Conservation (phyloP, 2,888 invertebrate species). For the Stomorhina lunata region DNA sequence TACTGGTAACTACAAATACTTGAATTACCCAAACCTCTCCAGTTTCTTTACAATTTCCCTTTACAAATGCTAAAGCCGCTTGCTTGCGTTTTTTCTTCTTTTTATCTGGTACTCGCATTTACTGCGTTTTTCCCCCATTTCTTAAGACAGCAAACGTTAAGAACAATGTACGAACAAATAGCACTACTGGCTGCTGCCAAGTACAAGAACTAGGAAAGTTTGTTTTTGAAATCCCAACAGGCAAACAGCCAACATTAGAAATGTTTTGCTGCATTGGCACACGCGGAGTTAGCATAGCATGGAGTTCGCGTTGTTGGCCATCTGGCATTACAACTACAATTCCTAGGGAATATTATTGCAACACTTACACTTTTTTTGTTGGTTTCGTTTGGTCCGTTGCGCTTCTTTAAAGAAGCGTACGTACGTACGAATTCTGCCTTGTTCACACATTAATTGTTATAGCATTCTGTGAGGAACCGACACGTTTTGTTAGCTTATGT, state of each 20-base stretch:
- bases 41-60: background rate
- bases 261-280: slow-evolving; percentile 64
- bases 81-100: background rate
- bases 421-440: slow-evolving; percentile 38
- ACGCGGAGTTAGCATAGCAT: background rate
- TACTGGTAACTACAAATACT: slow-evolving; percentile 17
- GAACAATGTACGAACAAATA: slow-evolving; percentile 31
- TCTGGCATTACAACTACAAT: slow-evolving; percentile 47
- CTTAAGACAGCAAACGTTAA: slow-evolving; percentile 45
- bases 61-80: slow-evolving; percentile 16
- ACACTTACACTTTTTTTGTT: slow-evolving; percentile 55
- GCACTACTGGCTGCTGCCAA: slow-evolving; percentile 43
- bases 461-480: background rate
- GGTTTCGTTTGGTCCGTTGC: background rate
- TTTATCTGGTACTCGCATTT: background rate
- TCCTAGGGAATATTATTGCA: slow-evolving; percentile 41
- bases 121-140: slow-evolving; percentile 12
- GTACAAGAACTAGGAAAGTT: slow-evolving; percentile 47
- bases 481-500: slow-evolving; percentile 1
- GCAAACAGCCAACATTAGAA: slow-evolving; percentile 64
- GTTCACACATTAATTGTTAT: slow-evolving; percentile 60
- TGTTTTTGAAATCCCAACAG: slow-evolving; percentile 59
- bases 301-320: slow-evolving; percentile 62
- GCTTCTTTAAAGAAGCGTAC: background rate
- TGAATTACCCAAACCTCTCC: background rate